Base-by-base conservation (phyloP, 2,113 vertebrate genomes). In the Lagopus leucura region DNA sequence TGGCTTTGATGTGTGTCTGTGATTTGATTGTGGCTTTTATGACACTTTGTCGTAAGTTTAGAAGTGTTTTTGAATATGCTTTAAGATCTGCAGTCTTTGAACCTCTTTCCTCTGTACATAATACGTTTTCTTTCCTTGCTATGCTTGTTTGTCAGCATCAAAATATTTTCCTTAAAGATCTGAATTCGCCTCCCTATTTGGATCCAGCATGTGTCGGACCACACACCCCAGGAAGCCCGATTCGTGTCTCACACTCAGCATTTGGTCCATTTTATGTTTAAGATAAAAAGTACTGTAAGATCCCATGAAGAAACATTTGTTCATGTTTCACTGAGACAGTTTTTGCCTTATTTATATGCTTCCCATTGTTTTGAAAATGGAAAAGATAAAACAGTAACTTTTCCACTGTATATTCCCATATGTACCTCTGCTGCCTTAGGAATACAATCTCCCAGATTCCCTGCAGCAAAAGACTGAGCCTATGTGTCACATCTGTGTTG, bases 181-280 rank as follows among this genome's bases (percentile, higher is more conserved):
- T 0, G 3, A 60, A 12, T 15, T 32, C 66, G 32, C 17, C 5
- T 82, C 3, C 11, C 3, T 1, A 2, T 10, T 66, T 40, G 5
- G 18, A 52, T 10, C 5, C 55, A 90, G 45, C 18, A 42, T 82
- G 15, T 64, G 32, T 67, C 20, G 22, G 32, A 47, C 42, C 21
- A 42, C n/a, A 28, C 1, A 4, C 48, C 67, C 76, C 36, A 63
- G 4, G 5, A 91, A 76, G 36, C 18, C 47, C 58, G 28, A 55
- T 36, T 52, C 6, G 1, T 38, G 21, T 42, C 69, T 47, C 42
- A 24, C 34, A 30, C 10, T 36, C 70, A 34, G 27, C 25, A 16
- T 71, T 45, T 47, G 10, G 27, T 55, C 40, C 8, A 15, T 66
- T 72, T 74, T 47, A 13, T 2, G 0, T 47, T 63, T 78, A 65